Conservation (phyloP, 1,140 invertebrate species). For the Eciton burchellii region DNA sequence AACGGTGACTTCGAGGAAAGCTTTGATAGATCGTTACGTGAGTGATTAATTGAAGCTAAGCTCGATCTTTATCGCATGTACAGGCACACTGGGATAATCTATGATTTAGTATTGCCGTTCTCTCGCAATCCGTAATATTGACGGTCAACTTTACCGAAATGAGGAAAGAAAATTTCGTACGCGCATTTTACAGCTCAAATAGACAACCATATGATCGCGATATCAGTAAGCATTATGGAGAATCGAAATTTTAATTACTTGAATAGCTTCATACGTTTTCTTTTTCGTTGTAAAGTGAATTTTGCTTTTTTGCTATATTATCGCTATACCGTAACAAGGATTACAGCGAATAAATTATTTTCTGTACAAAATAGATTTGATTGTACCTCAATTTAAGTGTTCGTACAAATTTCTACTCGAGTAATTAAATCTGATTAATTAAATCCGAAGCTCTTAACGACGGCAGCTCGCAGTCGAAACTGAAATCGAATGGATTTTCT, state of each 20-base stretch:
- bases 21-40: slow-evolving; percentile 22
- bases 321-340: not conserved
- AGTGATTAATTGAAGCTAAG: slow-evolving; percentile 35
- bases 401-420: not conserved
- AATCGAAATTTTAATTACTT: not conserved
- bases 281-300: not conserved
- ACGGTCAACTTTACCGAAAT: slow-evolving; percentile 22
- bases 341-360: not conserved
- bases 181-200: slow-evolving; percentile 15
- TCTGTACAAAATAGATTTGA: too few species aligned
- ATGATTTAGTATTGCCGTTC: slow-evolving; percentile 35
- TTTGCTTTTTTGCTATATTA: not conserved
- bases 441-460: not conserved
- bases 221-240: not conserved
- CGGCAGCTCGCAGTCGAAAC: too few species aligned
- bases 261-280: not conserved
- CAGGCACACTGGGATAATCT: slow-evolving; percentile 34
- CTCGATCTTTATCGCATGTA: slow-evolving; percentile 39
- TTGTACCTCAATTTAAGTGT: not conserved
- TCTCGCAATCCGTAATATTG: slow-evolving; percentile 33
- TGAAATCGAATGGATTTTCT: not conserved
- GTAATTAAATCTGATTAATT: not conserved
- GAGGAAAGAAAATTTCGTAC: slow-evolving; percentile 23
- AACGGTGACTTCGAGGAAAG: slow-evolving; percentile 1
- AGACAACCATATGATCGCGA: slow-evolving; percentile 23